Evolutionary conservation across 1,140 invertebrate species (phyloP).

Genomic region (Brachionus angularis): DNA sequence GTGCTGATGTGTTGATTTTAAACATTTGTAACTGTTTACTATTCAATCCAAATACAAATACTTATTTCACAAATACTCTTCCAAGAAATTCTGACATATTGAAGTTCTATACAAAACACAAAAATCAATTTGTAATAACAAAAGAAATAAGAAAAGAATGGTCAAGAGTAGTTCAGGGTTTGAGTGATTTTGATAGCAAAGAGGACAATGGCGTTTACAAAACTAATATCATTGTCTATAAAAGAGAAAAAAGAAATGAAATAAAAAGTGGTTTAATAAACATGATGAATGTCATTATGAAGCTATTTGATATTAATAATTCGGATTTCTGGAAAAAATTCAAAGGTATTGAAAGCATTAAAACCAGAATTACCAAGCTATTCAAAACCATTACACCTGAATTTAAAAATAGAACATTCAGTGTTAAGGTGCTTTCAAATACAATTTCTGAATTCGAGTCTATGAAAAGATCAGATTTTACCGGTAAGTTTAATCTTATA

Average conservation of each 20-base stretch:
- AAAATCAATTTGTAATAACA: background rate
- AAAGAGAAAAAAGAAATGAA: slow-evolving; percentile 41
- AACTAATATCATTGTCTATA: slow-evolving; percentile 12
- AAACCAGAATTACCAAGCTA: background rate
- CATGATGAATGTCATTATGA: slow-evolving; percentile 41
- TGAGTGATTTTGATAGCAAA: background rate
- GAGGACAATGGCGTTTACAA: background rate
- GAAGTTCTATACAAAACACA: slow-evolving; percentile 26
- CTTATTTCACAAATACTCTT: slow-evolving; percentile 1
- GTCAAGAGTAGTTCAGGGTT: slow-evolving; percentile 34
- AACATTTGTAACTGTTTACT: slow-evolving; percentile 38
- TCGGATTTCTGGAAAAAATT: slow-evolving; percentile 8
- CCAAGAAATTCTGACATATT: background rate
- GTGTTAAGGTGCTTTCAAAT: background rate
- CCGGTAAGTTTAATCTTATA: slow-evolving; percentile 4
- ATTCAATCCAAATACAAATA: slow-evolving; percentile 20
- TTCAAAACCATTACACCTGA: slow-evolving; percentile 14
- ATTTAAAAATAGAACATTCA: slow-evolving; percentile 1
- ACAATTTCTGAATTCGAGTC: slow-evolving; percentile 5
- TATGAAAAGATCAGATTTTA: slow-evolving; percentile 13
- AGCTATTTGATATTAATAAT: slow-evolving; percentile 27
- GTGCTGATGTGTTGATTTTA: slow-evolving; percentile 32
- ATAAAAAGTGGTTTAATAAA: slow-evolving; percentile 36
- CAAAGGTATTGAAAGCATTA: background rate
- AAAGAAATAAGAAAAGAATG: slow-evolving; percentile 36